Conservation (phyloP, 2,113 vertebrate genomes). For the Prochilodus magdalenae region DNA sequence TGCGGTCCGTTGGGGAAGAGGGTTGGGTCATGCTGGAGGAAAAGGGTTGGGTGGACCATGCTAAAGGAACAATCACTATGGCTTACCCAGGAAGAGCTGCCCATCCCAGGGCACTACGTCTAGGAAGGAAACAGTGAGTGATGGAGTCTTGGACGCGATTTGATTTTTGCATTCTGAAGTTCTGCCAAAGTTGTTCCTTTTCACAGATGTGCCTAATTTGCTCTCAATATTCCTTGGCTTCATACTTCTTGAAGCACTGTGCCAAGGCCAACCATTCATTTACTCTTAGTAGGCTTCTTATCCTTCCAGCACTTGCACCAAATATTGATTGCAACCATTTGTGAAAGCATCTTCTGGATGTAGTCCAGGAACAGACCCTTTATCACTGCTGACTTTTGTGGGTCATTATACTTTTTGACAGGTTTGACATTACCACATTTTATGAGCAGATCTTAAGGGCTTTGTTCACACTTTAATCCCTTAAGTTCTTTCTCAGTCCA, state of each 20-base stretch:
- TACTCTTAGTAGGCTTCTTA: neutral
- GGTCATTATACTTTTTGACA: neutral
- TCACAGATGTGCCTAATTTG: neutral
- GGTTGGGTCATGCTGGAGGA: constrained; percentile 1
- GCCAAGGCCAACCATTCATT: neutral
- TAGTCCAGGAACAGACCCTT: neutral
- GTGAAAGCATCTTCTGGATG: neutral
- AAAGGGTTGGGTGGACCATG: neutral
- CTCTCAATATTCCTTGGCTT: neutral
- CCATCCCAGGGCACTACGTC: constrained; percentile 8
- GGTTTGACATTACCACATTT: neutral
- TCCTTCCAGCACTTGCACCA: neutral
- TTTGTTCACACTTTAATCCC: neutral
- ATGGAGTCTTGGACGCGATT: neutral
- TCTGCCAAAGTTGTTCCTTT: neutral
- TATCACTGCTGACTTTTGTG: neutral
- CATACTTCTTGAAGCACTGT: neutral
- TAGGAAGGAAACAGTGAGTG: constrained; percentile 22
- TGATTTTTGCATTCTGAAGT: constrained; percentile 1
- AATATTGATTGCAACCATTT: neutral
- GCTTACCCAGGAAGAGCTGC: constrained; percentile 36
- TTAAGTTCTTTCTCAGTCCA: neutral
- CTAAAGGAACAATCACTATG: constrained; percentile 22
- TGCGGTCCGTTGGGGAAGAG: neutral
- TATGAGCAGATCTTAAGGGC: neutral